These are phyloP conservation scores for Xerus inauris DNA, from an alignment of 2,113 vertebrate genomes.

Conservation along the genomic window DNA sequence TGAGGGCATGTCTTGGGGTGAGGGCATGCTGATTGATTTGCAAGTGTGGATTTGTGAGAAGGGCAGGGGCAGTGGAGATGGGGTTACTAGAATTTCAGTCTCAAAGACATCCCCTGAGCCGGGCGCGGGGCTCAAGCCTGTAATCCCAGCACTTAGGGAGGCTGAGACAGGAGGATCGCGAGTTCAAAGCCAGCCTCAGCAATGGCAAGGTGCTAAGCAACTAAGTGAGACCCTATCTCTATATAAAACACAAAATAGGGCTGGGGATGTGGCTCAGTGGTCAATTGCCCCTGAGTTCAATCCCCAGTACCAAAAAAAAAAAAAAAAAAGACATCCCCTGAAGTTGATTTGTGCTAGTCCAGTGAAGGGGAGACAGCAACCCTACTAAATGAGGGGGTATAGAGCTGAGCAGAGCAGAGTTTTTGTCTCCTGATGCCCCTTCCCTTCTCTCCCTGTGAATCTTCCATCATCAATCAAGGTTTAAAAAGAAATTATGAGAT, in stretches of 20 bases:
- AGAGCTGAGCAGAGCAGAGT: neutral
- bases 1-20: neutral
- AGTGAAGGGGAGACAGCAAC: neutral
- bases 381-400: neutral
- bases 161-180: too few species aligned
- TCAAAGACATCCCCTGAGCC: neutral
- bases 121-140: too few species aligned
- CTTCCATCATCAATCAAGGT: neutral
- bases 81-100: neutral
- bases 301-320: too few species aligned
- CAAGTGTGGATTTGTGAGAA: neutral
- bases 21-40: neutral
- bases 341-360: neutral
- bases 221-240: too few species aligned
- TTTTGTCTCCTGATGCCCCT: neutral
- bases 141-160: too few species aligned
- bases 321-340: neutral
- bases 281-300: too few species aligned
- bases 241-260: too few species aligned
- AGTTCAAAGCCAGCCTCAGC: too few species aligned
- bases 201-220: too few species aligned
- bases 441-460: neutral
- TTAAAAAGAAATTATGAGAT: neutral
- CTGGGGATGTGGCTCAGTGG: too few species aligned
- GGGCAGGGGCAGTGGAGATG: neutral